Evolutionary conservation across 2,888 invertebrate species (phyloP).

Genomic region (Pristionchus entomophagus): DNA sequence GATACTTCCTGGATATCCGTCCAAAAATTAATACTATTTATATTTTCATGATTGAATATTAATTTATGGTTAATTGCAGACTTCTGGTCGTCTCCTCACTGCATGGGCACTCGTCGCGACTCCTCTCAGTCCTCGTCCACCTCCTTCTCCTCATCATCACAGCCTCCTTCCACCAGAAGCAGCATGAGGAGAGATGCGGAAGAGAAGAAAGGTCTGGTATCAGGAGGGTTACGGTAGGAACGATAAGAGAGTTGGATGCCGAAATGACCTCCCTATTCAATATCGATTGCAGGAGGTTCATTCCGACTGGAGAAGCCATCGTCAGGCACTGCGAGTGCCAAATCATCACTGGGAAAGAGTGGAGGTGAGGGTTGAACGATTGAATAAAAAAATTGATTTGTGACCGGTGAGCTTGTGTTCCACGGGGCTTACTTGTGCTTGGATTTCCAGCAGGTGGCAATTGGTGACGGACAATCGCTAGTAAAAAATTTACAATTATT

Average conservation of each 20-base stretch:
- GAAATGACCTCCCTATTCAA: no score
- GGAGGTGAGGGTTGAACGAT: neutral
- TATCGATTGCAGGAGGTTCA: neutral
- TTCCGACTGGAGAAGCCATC: slow-evolving; percentile 18
- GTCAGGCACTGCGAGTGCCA: slow-evolving; percentile 31
- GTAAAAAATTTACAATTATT: no score
- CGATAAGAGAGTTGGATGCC: neutral
- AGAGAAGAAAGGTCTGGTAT: slow-evolving; percentile 19
- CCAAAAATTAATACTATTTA: no score
- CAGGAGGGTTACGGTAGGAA: neutral
- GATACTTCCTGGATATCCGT: neutral
- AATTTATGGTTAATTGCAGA: neutral
- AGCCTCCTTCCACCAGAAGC: neutral
- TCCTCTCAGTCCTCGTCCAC: slow-evolving; percentile 3
- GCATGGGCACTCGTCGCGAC: neutral
- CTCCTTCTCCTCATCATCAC: slow-evolving; percentile 16
- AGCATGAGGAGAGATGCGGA: slow-evolving; percentile 6
- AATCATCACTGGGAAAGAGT: slow-evolving; percentile 25
- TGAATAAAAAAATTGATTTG: neutral
- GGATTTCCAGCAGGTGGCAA: no score
- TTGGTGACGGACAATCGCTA: no score
- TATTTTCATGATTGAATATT: neutral
- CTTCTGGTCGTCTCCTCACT: slow-evolving; percentile 42
- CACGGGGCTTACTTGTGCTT: no score
- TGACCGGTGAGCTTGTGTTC: neutral